Base-by-base conservation (phyloP, 2,113 vertebrate species). In the Cathartes aura region DNA sequence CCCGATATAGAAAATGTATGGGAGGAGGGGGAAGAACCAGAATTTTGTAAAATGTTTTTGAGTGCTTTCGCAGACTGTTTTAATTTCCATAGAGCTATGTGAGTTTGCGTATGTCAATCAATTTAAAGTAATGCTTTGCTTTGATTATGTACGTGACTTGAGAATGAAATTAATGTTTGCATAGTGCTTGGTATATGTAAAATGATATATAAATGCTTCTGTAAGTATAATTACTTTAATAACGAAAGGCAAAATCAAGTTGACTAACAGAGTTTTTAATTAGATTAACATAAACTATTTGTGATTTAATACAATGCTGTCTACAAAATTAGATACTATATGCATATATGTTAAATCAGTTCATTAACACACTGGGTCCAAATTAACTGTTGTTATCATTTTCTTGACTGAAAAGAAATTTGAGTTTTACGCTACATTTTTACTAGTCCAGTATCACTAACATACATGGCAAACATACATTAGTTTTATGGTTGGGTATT, bases 111-210 rank as follows among this genome's bases (percentile, higher is more conserved):
- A 52, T 29, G 74, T 95, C 96, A 95, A 18, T 97, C 89, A 87
- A 38, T 93, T 94, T 90, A 78, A 91, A 97, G 63, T 82, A 96
- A 71, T 94, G n/a, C 48, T 87, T 95, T 91, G 53, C 73, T 95
- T 95, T 92, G 91, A 88, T 96, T 91, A 78, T 71, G 87, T 62
- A 92, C 0, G 2, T 85, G 87, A 95, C 68, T 88, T 91, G 93
- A 94, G 83, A 96, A 80, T 89, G 71, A 93, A 98, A 95, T 93
- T 42, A 90, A 74, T 90, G 62, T 97, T 96, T 96, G 75, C 21
- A 2, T 68, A 90, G 43, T 48, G 24, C 60, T 96, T 11, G 6
- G 58, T 89, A 24, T 93, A 89, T 95, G 84, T 82, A 96, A 96
- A 97, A 89, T 64, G 86, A 89, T 84, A 45, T 24, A 92, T 90